Conservation (phyloP, 1,140 invertebrate genomes). For the Drosophila takahashii region DNA sequence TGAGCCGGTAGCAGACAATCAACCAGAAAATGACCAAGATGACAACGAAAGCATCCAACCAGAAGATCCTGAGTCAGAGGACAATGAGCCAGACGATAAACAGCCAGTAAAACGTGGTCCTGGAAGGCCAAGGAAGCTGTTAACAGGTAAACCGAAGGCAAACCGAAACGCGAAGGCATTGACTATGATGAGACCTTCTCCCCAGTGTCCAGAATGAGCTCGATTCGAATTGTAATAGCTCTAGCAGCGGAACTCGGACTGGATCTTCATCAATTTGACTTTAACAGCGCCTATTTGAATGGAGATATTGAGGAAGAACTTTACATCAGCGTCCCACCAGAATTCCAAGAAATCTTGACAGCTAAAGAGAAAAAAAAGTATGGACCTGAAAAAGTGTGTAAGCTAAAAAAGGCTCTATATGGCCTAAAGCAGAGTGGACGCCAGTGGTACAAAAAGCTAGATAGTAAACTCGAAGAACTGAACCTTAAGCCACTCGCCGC, state of each 20-base stretch:
- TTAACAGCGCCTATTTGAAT: neutral
- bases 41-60: slow-evolving; percentile 4
- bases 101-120: neutral
- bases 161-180: slow-evolving; percentile 4
- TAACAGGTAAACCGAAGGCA: slow-evolving; percentile 11
- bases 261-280: slow-evolving; percentile 4
- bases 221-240: slow-evolving; percentile 3
- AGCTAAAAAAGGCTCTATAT: slow-evolving; percentile 1
- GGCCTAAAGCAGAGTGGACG: neutral
- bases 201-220: slow-evolving; percentile 7
- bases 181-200: slow-evolving; percentile 4
- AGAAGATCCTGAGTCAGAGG: slow-evolving; percentile 1
- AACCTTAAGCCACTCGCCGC: slow-evolving; percentile 3
- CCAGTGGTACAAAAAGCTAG: slow-evolving; percentile 7
- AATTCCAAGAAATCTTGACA: slow-evolving; percentile 1
- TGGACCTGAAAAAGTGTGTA: neutral
- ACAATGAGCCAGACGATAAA: neutral
- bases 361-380: neutral
- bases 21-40: neutral
- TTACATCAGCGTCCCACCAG: neutral
- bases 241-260: slow-evolving; percentile 3
- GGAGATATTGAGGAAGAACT: too few relatives aligned
- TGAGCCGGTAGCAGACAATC: neutral
- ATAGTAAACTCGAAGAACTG: neutral
- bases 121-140: slow-evolving; percentile 5